Percentiles rank a stretch among this genome's conserved stretches.
phyloP scores from a whole-genome alignment of 2,888 invertebrate genomes.

The Ichneumoninae sp. region DNA sequence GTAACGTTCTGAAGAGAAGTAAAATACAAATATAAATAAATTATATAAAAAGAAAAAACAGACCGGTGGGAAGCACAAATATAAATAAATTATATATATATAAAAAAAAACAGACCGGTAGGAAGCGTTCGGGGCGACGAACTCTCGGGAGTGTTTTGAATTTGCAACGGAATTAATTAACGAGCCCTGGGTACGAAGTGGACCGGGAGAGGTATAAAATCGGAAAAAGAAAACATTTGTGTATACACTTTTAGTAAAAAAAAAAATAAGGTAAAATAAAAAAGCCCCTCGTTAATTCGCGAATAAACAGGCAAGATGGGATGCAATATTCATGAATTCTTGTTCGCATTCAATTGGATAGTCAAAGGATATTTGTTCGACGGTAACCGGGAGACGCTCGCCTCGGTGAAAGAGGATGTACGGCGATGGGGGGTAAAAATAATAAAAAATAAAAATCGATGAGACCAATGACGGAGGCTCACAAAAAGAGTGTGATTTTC shows the following conservation, averaged over 20 bases:
- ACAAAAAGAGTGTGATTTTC: conserved; percentile 44
- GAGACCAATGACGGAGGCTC: neutral
- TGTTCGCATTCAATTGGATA: conserved; percentile 11
- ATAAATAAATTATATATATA: neutral
- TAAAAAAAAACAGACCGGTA: neutral
- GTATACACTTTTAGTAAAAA: conserved; percentile 14
- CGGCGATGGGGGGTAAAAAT: neutral
- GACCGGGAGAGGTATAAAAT: neutral
- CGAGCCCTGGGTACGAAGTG: neutral
- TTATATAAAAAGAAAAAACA: neutral
- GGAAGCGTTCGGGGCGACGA: neutral
- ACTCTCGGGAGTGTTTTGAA: conserved; percentile 30
- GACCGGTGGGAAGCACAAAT: neutral
- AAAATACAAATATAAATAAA: neutral
- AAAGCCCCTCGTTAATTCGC: conserved; percentile 6
- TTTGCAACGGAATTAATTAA: conserved; percentile 38
- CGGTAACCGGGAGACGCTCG: neutral
- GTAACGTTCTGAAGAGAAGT: neutral
- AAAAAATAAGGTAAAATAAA: neutral
- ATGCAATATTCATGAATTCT: neutral
- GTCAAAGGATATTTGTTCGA: conserved; percentile 18
- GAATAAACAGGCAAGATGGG: neutral
- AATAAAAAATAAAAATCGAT: conserved; percentile 29
- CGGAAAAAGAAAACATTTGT: neutral
- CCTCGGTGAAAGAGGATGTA: neutral